These are phyloP conservation scores for Megalops cyprinoides DNA, from an alignment of 2,797 vertebrate genomes.

Conservation along the genomic window DNA sequence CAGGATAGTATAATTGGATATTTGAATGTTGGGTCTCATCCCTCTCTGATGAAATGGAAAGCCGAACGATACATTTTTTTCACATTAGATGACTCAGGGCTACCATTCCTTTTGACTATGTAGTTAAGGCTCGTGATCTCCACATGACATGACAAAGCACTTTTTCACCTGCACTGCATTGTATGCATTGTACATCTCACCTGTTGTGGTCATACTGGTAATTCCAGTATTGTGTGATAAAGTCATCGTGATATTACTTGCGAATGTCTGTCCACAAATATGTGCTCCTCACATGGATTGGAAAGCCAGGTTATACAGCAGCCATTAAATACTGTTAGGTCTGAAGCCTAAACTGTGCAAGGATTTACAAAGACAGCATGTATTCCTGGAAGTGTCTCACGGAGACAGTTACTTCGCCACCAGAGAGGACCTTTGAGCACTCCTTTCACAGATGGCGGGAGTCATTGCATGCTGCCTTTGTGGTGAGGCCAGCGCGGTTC, in stretches of 20 bases:
- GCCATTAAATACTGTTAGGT: not conserved
- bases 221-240: not conserved
- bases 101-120: no score
- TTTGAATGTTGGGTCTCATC: not conserved
- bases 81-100: no score
- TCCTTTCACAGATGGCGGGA: not conserved
- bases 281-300: no score
- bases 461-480: not conserved
- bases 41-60: not conserved
- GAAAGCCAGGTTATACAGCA: not conserved
- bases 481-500: not conserved
- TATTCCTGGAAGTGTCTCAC: not conserved
- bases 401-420: not conserved
- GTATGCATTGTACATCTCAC: not conserved
- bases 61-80: no score
- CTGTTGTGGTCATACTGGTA: not conserved
- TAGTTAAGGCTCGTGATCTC: no score
- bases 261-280: no score
- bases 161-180: not conserved
- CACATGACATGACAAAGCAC: no score
- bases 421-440: not conserved
- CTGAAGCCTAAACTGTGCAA: not conserved
- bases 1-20: not conserved
- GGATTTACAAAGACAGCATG: slow-evolving; percentile 3
- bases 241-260: no score